phyloP scores from a whole-genome alignment of 1,140 invertebrate species.

The Drosophila saltans region DNA sequence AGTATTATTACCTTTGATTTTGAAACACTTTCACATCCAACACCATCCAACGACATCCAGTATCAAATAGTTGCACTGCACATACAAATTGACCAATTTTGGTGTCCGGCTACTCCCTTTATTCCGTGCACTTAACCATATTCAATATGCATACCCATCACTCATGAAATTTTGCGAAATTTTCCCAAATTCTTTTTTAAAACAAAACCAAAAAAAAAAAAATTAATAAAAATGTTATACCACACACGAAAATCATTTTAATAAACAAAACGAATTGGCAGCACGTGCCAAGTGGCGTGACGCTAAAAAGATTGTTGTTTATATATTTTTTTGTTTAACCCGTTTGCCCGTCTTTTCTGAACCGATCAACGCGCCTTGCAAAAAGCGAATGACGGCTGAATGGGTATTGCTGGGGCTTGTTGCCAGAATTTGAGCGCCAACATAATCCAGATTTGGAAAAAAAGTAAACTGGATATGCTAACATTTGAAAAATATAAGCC shows the following conservation, averaged over 20 bases:
- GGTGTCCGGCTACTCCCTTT: conserved; percentile 6
- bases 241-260: conserved; percentile 10
- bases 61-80: neutral
- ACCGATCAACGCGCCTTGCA: conserved; percentile 26
- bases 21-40: neutral
- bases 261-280: conserved; percentile 36
- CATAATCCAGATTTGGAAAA: too few species aligned
- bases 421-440: too few species aligned
- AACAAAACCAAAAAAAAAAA: conserved; percentile 33
- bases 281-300: conserved; percentile 43
- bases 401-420: conserved; percentile 19
- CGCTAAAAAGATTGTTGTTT: neutral
- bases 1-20: neutral
- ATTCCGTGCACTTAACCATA: conserved; percentile 40
- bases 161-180: neutral
- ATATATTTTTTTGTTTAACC: neutral
- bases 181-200: conserved; percentile 3
- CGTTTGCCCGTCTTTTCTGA: conserved; percentile 5
- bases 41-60: neutral
- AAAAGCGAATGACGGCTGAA: conserved; percentile 19
- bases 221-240: conserved; percentile 15
- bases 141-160: conserved; percentile 32
- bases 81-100: conserved; percentile 2
- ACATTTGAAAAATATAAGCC: too few species aligned
- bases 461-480: too few species aligned